These are phyloP conservation scores for Trididemnum nubilum DNA, from an alignment of 23 tunicate species.

Conservation along the genomic window DNA sequence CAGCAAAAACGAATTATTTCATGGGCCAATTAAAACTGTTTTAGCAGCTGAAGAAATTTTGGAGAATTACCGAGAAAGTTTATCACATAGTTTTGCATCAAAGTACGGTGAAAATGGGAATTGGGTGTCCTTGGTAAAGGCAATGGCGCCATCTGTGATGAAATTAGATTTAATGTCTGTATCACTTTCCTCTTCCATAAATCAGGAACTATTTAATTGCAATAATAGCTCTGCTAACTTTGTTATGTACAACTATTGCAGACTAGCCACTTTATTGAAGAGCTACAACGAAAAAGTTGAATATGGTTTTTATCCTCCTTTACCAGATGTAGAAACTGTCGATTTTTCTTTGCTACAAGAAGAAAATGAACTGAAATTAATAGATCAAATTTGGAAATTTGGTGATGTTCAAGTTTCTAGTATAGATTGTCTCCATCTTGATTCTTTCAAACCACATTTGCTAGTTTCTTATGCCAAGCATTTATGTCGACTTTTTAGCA, in stretches of 20 bases:
- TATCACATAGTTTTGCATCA: conserved; percentile 5
- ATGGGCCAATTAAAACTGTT: neutral
- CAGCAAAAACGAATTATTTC: neutral
- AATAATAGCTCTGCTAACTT: conserved; percentile 1
- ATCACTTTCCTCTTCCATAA: neutral
- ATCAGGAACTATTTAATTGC: neutral
- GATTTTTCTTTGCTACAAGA: conserved; percentile 17
- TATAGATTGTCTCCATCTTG: neutral
- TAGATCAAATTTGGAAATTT: conserved; percentile 36
- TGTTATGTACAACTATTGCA: conserved; percentile 45
- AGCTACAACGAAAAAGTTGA: neutral
- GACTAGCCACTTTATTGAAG: conserved; percentile 34
- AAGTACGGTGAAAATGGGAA: conserved; percentile 3
- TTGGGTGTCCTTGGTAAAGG: neutral
- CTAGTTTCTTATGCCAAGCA: conserved; percentile 35
- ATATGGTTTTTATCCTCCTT: conserved; percentile 34
- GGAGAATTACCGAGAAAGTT: neutral
- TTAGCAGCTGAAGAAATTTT: neutral
- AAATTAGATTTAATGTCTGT: conserved; percentile 3
- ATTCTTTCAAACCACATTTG: neutral
- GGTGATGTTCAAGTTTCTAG: neutral
- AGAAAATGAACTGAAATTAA: conserved; percentile 30
- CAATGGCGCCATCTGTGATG: conserved; percentile 4
- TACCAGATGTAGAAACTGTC: conserved; percentile 2
- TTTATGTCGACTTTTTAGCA: conserved; percentile 30